Base-by-base conservation (phyloP, 2,888 invertebrate genomes). In the Crossocerus cetratus region DNA sequence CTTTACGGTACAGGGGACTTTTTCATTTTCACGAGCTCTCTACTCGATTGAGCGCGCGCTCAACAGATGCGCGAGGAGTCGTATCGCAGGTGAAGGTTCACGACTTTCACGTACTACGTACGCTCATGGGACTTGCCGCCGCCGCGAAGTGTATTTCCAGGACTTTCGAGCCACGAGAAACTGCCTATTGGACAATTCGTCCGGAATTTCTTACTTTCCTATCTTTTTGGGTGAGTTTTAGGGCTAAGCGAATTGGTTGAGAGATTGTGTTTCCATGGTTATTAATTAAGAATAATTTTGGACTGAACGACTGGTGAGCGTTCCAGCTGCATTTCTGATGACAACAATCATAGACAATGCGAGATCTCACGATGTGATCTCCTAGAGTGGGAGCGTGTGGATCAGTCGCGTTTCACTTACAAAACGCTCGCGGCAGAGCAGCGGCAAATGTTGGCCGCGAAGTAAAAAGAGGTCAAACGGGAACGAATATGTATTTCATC, bases 31-130 rank as follows among this genome's bases (percentile, higher is more conserved):
- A 14, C 42, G 32, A 32, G 57, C 49, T 13, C 21, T 59, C 53
- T 21, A 21, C 68, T 64, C 32, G 32, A 32, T 32, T 2, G 32
- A 32, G 32, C 61, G 68, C 55, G 66, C 65, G 61, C 68, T 69
- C 59, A 72, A 76, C 80, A 70, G 74, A 72, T 72, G 74, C 69
- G 67, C 62, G 74, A 80, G 72, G 74, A 80, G 74, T 69, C 74
- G 80, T 68, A 80, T 69, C 72, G 72, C 63, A 63, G 77, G 80
- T 76, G 76, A 76, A 71, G 71, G 76, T 76, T 76, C 75, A 68
- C 65, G 75, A 76, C 75, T 70, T 76, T 76, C 75, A 74, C 75
- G 75, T 58, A 16, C 8, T 58, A 32, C 32, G 32, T 44, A 55
- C 63, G 64, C 16, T 53, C 22, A 21, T 14, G 42, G 55, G 64